phyloP scores from a whole-genome alignment of 2,888 invertebrate species.

The Melieria omissa region DNA sequence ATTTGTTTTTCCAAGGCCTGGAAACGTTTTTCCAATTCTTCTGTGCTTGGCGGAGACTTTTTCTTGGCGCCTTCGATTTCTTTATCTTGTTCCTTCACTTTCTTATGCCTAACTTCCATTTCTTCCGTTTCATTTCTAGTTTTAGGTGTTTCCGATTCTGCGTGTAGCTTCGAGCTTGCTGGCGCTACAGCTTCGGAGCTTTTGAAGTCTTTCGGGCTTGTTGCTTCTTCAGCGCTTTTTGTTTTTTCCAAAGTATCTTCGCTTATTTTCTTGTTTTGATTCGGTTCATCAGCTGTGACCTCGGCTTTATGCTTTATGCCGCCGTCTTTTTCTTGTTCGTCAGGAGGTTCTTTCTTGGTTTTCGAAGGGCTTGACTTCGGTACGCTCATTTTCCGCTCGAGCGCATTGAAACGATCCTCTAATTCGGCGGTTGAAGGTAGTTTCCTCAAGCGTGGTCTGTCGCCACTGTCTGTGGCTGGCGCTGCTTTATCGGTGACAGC shows the following conservation, averaged over 20 bases:
- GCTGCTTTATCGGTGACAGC: neutral
- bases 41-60: constrained; percentile 54
- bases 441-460: constrained; percentile 48
- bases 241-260: neutral
- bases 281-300: neutral
- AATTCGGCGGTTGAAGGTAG: constrained; percentile 57
- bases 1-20: constrained; percentile 57
- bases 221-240: neutral
- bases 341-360: constrained; percentile 58
- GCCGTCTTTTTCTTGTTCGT: constrained; percentile 34
- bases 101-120: neutral
- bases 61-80: neutral
- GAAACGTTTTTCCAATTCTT: constrained; percentile 60
- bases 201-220: neutral
- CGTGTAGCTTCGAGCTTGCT: no score
- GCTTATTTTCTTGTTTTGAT: neutral
- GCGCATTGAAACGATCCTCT: constrained; percentile 57
- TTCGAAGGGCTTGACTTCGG: constrained; percentile 49
- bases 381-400: constrained; percentile 51
- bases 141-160: neutral
- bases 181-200: no score
- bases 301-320: neutral
- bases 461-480: neutral
- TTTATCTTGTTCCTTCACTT: constrained; percentile 3
- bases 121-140: neutral